Conservation (phyloP, 2,113 vertebrate species). For the Mionectes macconnelli region DNA sequence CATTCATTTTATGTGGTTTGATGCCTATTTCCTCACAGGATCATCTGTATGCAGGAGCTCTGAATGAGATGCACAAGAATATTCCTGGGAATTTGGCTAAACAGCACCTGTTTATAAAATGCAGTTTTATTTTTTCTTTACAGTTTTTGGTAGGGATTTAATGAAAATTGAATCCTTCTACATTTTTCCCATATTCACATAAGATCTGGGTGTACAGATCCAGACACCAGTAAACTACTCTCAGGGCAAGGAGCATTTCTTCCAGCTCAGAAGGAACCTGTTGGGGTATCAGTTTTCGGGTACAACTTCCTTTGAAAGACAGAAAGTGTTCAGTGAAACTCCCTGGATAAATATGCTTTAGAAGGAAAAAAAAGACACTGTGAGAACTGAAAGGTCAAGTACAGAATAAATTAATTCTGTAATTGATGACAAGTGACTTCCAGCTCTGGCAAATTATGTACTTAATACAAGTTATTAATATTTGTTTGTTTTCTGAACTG, state of each 20-base stretch:
- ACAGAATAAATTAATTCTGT: slow-evolving; percentile 13
- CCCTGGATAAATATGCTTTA: background rate
- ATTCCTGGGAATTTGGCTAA: background rate
- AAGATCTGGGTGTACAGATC: background rate
- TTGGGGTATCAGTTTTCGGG: background rate
- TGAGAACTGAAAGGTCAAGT: background rate
- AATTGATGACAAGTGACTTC: background rate
- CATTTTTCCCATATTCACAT: background rate
- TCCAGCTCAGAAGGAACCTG: background rate
- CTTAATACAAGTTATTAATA: background rate
- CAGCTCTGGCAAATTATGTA: slow-evolving; percentile 27
- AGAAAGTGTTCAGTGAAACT: background rate
- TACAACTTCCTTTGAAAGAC: background rate
- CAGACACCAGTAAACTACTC: background rate
- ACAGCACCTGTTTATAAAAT: background rate
- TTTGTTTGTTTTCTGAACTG: slow-evolving; percentile 17
- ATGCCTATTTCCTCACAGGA: background rate
- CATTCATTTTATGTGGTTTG: background rate
- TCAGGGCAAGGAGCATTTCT: background rate
- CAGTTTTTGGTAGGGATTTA: background rate
- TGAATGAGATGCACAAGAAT: background rate
- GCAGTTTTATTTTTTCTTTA: background rate
- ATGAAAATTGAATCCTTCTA: background rate
- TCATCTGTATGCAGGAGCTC: background rate
- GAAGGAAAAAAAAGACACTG: background rate